phyloP scores from a whole-genome alignment of 2,113 vertebrate genomes.

The Lepidothrix coronata region DNA sequence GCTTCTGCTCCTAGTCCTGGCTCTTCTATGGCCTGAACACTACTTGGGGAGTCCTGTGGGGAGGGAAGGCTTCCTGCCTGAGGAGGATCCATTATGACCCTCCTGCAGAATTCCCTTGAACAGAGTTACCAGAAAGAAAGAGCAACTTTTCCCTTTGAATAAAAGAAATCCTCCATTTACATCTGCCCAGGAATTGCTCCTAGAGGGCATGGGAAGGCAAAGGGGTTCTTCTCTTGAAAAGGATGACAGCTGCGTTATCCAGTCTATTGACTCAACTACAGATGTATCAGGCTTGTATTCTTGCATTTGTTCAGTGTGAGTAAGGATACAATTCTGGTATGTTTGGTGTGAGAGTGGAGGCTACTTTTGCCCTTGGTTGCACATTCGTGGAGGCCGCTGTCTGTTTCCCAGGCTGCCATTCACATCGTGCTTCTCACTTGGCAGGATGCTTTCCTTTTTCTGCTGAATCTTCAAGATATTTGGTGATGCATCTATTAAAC shows the following conservation, averaged over 20 bases:
- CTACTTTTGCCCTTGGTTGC: background rate
- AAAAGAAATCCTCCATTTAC: background rate
- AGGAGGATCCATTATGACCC: fast-evolving
- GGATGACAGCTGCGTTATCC: background rate
- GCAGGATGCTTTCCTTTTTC: background rate
- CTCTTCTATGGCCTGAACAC: background rate
- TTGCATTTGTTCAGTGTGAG: background rate
- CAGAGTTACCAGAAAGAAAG: background rate
- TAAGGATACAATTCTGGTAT: background rate
- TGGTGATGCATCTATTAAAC: background rate
- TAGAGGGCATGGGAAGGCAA: background rate
- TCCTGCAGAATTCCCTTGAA: background rate
- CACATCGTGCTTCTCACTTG: background rate
- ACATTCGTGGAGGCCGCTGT: background rate
- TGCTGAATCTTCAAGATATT: background rate
- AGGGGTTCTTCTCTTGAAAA: fast-evolving
- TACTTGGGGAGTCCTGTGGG: fast-evolving
- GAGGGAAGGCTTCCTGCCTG: background rate
- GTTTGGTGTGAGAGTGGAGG: fast-evolving
- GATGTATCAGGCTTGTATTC: background rate
- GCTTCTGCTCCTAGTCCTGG: background rate
- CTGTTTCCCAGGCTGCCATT: background rate
- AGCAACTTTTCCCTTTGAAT: background rate
- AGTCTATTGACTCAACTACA: background rate
- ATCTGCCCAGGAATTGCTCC: background rate